Base-by-base conservation (phyloP, 2,888 invertebrate species). In the Chrysolina oricalcia region DNA sequence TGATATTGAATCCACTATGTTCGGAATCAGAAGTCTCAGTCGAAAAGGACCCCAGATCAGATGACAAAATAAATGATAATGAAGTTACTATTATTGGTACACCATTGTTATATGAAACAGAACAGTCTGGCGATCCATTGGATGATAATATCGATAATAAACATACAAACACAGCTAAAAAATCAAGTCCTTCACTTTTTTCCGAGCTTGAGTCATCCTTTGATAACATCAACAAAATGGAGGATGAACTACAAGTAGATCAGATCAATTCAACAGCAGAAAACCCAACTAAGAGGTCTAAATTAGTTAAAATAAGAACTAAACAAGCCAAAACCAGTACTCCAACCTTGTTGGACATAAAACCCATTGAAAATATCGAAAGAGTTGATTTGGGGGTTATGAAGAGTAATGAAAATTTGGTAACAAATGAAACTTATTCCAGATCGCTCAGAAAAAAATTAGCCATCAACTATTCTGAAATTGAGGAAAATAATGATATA, bases 381-480 rank as follows among this genome's bases (percentile, higher is more conserved):
- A 27, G 19, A 11, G 11, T 21, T 19, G 23, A 50, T 17, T 15
- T 46, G 19, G 35, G 8, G 11, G 9, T 27, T 27, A 59, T 27
- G 27, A 59, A 59, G 13, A 27, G 0, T 27, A 59, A 59, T 23
- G 35, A 59, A n/a, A 35, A 35, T 4, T 59, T 59, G 59, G 15
- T 59, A 59, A 4, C 35, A 35, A 23, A 35, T 15, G 59, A 35
- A 17, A 59, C 6, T n/a, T 6, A 21, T 27, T 53, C 15, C n/a
- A 71, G 74, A 67, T 71, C 67, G 9, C 67, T 71, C 15, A 59
- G 74, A 41, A 71, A 62, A n/a, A 74, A 74, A 67, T 62, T 43
- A 11, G 43, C 46, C n/a, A n/a, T 74, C 10, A 74, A 74, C 13
- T 74, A 71, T 63, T 21, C 74, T 6, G 74, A 74, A 67, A 48